Conservation (phyloP, 2,797 vertebrate species). For the Sebastolobus altivelis region DNA sequence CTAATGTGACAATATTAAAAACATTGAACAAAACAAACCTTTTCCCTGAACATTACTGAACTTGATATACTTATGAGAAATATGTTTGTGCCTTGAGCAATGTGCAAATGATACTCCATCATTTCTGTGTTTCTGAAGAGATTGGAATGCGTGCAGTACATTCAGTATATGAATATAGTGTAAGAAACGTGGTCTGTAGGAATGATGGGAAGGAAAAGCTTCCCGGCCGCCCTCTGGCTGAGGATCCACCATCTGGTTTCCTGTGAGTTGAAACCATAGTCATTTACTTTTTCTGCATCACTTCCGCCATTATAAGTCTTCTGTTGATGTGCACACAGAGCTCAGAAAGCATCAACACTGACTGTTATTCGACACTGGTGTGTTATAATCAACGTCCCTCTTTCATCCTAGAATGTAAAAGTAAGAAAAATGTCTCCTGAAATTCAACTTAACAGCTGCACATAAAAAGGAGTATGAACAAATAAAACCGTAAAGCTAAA, state of each 20-base stretch:
- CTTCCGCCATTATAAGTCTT: slow-evolving; percentile 43
- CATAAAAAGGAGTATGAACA: background rate
- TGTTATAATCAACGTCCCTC: background rate
- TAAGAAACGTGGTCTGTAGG: slow-evolving; percentile 26
- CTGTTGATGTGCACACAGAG: slow-evolving; percentile 15
- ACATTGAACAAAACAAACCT: slow-evolving; percentile 3
- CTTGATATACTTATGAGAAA: background rate
- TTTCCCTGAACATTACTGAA: background rate
- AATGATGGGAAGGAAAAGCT: slow-evolving; percentile 12
- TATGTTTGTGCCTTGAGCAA: background rate
- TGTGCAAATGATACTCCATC: background rate
- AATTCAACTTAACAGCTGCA: background rate
- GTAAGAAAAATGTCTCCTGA: background rate
- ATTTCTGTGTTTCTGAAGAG: background rate
- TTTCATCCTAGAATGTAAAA: slow-evolving; percentile 12
- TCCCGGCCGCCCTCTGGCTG: slow-evolving; percentile 22
- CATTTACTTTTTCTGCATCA: slow-evolving; percentile 59
- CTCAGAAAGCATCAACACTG: slow-evolving; percentile 10
- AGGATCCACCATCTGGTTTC: slow-evolving; percentile 57
- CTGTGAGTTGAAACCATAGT: slow-evolving; percentile 38
- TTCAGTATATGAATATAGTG: background rate
- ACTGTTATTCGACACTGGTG: slow-evolving; percentile 7
- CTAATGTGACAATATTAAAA: slow-evolving; percentile 7
- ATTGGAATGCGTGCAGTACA: background rate
- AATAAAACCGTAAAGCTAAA: background rate